Evolutionary conservation across 2,113 vertebrate genomes (phyloP).

Genomic region (Stigmatopora argus): DNA sequence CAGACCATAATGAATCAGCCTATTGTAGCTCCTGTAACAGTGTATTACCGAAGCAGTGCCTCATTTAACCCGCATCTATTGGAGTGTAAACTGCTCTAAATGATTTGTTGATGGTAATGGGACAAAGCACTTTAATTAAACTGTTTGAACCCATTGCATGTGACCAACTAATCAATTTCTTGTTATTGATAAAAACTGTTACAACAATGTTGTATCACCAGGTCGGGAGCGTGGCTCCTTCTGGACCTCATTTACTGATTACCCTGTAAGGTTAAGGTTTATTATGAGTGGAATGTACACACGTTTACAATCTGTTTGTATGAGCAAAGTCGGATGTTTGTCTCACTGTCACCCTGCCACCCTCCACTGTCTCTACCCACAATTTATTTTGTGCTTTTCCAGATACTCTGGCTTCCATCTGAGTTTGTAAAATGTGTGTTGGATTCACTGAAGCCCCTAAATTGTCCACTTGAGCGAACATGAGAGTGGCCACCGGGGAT

Average conservation of each 20-base stretch:
- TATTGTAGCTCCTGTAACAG: slow-evolving; percentile 2
- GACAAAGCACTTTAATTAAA: slow-evolving; percentile 5
- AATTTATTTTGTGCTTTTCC: too few relatives aligned
- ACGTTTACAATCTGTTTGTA: not conserved
- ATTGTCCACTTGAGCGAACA: too few relatives aligned
- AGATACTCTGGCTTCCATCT: too few relatives aligned
- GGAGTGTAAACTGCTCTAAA: slow-evolving; percentile 6
- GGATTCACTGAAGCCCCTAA: too few relatives aligned
- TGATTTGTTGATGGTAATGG: slow-evolving; percentile 3
- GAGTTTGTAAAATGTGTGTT: too few relatives aligned
- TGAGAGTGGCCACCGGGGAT: too few relatives aligned
- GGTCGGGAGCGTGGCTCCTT: not conserved
- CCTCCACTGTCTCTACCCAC: too few relatives aligned
- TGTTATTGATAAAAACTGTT: not conserved
- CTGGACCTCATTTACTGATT: not conserved
- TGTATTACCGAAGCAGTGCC: not conserved
- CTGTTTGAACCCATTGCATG: not conserved
- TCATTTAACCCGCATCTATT: slow-evolving; percentile 2
- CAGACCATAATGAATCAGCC: slow-evolving; percentile 3
- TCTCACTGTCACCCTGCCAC: too few relatives aligned
- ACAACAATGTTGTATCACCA: not conserved
- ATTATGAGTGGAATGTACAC: not conserved
- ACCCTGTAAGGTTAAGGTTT: not conserved
- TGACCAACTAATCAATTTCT: not conserved
- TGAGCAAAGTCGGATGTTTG: too few relatives aligned